Percentiles rank a stretch among this genome's conserved stretches.
Conservation (phyloP, 2,113 vertebrate genomes). For the Cettia cetti region DNA sequence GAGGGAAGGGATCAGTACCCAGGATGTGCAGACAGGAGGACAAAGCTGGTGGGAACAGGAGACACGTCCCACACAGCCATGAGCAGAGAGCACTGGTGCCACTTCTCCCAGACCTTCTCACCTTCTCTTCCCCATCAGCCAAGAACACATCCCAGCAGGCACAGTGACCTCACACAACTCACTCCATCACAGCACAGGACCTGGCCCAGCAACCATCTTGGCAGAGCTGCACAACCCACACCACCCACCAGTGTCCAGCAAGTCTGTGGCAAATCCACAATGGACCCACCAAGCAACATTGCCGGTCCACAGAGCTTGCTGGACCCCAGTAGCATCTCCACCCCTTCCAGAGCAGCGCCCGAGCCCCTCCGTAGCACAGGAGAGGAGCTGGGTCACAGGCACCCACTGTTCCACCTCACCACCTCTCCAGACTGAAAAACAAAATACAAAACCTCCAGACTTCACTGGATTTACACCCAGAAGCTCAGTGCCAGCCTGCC, state of each 20-base stretch:
- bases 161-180: rapidly evolving
- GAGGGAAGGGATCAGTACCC: not conserved
- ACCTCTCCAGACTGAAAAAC: not conserved
- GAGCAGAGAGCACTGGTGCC: not conserved
- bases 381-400: not conserved
- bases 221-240: not conserved
- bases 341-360: not conserved
- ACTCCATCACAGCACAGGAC: not conserved
- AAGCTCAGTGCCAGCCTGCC: not conserved
- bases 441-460: not conserved
- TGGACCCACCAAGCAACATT: not conserved
- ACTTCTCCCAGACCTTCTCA: rapidly evolving
- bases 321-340: not conserved
- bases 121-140: not conserved
- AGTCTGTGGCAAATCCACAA: not conserved
- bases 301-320: not conserved
- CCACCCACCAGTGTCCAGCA: not conserved
- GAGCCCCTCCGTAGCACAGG: not conserved
- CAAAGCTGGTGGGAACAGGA: not conserved
- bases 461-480: not conserved
- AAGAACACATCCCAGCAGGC: not conserved
- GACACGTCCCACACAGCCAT: not conserved
- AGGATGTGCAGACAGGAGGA: rapidly evolving
- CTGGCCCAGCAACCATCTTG: rapidly evolving
- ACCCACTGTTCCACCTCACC: not conserved